These are phyloP conservation scores for Drosophila melanica DNA, from an alignment of 1,140 invertebrate genomes.

Conservation along the genomic window DNA sequence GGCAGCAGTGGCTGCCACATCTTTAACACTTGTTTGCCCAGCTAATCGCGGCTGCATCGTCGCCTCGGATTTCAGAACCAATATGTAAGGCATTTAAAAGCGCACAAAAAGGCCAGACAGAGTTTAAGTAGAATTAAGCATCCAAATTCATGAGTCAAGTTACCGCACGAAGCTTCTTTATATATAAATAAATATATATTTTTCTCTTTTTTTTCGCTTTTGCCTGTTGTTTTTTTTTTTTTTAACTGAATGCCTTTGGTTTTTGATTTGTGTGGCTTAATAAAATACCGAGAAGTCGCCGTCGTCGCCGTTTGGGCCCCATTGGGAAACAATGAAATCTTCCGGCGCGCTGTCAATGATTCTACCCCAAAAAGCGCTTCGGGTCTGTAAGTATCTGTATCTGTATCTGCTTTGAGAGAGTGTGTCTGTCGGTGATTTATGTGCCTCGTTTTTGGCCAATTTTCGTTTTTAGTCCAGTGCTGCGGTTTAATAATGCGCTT, in stretches of 20 bases:
- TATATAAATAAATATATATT: constrained; percentile 34
- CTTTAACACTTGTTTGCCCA: constrained; percentile 78
- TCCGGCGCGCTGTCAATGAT: constrained; percentile 79
- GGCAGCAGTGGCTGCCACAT: constrained; percentile 48
- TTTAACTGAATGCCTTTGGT: constrained; percentile 46
- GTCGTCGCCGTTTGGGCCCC: constrained; percentile 51
- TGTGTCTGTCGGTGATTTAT: constrained; percentile 65
- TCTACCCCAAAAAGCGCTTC: constrained; percentile 63
- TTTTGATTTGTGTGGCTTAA: constrained; percentile 82
- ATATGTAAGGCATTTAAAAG: constrained; percentile 63
- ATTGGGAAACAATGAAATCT: constrained; percentile 82
- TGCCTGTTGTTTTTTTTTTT: constrained; percentile 28
- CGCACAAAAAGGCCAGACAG: constrained; percentile 44
- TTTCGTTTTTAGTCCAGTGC: constrained; percentile 78
- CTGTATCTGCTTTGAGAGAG: constrained; percentile 34
- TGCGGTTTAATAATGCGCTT: constrained; percentile 78
- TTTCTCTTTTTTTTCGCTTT: constrained; percentile 19
- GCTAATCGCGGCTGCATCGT: constrained; percentile 63
- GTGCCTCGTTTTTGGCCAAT: constrained; percentile 79
- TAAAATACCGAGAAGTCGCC: constrained; percentile 79
- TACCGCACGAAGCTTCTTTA: constrained; percentile 57
- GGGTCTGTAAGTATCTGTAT: constrained; percentile 10
- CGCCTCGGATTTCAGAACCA: constrained; percentile 44
- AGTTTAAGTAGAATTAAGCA: constrained; percentile 77
- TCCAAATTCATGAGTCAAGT: constrained; percentile 79